phyloP scores from a whole-genome alignment of 2,113 vertebrate species.

The Prietella phreatophila region DNA sequence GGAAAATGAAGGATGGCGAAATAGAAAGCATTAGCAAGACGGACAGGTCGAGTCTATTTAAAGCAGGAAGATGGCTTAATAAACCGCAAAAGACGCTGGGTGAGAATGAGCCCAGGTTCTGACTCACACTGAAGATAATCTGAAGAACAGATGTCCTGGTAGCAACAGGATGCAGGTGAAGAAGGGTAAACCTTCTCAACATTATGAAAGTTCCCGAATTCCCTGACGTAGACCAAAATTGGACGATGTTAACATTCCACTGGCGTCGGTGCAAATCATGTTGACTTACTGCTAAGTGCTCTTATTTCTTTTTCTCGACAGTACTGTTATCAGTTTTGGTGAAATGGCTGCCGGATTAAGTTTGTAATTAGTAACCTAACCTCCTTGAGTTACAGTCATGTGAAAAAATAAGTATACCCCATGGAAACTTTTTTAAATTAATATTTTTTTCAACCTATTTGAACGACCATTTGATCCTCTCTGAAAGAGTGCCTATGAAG shows the following conservation, averaged over 20 bases:
- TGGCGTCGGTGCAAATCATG: neutral
- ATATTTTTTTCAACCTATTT: no score
- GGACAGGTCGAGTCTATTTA: neutral
- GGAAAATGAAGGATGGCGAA: neutral
- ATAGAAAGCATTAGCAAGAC: neutral
- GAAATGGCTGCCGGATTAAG: neutral
- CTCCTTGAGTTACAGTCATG: neutral
- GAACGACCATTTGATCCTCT: no score
- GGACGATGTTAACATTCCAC: neutral
- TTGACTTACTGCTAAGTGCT: neutral
- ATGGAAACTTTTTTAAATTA: no score
- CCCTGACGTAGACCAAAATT: neutral
- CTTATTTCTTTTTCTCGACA: neutral
- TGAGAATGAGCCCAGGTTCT: neutral
- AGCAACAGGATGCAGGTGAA: neutral
- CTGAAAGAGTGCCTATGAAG: no score
- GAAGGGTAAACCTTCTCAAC: neutral
- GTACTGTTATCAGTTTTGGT: neutral
- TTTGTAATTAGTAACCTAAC: neutral
- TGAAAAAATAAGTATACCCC: no score
- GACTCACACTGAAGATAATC: neutral
- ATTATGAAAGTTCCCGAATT: neutral
- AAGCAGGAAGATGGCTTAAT: neutral
- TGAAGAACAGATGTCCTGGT: constrained; percentile 1
- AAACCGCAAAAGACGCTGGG: neutral